Conservation (phyloP, 2,888 invertebrate genomes). For the Plusia festucae region DNA sequence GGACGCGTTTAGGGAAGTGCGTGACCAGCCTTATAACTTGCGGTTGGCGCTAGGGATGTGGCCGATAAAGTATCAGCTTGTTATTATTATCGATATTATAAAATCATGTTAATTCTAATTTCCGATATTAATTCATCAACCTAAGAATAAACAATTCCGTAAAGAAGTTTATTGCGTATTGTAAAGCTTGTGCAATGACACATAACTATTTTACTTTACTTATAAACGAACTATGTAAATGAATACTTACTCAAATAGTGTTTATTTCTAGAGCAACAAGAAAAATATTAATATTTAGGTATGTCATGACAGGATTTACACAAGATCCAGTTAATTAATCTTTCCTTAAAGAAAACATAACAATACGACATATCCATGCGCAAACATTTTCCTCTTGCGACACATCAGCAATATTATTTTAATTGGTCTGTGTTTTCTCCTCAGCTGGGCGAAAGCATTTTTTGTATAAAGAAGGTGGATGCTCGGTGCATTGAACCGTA, state of each 20-base stretch:
- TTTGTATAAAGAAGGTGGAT: no score
- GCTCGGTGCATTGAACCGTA: neutral
- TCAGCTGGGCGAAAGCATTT: neutral
- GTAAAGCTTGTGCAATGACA: neutral
- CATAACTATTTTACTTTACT: neutral
- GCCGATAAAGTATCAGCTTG: neutral
- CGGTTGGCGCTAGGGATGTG: slow-evolving; percentile 50
- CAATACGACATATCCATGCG: slow-evolving; percentile 1
- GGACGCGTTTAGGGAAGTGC: slow-evolving; percentile 86
- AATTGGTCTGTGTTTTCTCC: neutral
- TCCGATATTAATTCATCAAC: no score
- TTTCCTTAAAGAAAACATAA: slow-evolving; percentile 12
- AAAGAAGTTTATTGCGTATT: slow-evolving; percentile 1
- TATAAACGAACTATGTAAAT: neutral
- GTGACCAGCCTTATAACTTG: slow-evolving; percentile 80
- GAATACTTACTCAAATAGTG: neutral
- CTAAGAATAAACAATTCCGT: neutral
- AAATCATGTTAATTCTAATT: neutral
- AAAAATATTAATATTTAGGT: neutral
- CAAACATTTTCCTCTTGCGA: slow-evolving; percentile 17
- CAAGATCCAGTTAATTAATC: slow-evolving; percentile 5
- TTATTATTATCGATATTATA: slow-evolving; percentile 39
- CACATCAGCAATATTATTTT: slow-evolving; percentile 15
- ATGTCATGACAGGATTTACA: slow-evolving; percentile 1
- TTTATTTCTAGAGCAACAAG: neutral